Evolutionary conservation across 2,888 invertebrate species (phyloP).

Genomic region (Drosophila anomalata): DNA sequence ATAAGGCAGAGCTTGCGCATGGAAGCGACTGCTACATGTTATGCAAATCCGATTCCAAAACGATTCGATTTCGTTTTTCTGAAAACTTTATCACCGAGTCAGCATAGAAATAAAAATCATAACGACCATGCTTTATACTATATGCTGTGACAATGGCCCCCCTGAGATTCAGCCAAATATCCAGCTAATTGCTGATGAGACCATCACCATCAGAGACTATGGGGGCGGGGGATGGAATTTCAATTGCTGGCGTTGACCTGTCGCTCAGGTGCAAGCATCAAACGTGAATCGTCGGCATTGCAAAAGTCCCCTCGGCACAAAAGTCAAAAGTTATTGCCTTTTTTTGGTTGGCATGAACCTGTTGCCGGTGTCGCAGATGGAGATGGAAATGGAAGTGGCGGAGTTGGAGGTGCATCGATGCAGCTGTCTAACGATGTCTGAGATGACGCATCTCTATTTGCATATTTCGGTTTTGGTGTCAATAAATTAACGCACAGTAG

Average conservation of each 20-base stretch:
- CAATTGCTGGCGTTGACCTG: conserved; percentile 53
- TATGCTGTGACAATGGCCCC: conserved; percentile 19
- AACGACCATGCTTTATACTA: conserved; percentile 25
- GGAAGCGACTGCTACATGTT: conserved; percentile 57
- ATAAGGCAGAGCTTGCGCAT: conserved; percentile 51
- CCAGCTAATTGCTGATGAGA: conserved; percentile 27
- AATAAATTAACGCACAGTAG: conserved; percentile 50
- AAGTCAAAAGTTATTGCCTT: conserved; percentile 71
- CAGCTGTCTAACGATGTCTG: conserved; percentile 33
- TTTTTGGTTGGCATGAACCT: conserved; percentile 41
- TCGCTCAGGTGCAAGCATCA: conserved; percentile 51
- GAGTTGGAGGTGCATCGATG: conserved; percentile 13
- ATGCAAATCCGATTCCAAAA: conserved; percentile 59
- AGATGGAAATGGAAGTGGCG: neutral
- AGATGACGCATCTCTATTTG: conserved; percentile 70
- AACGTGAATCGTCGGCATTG: conserved; percentile 61
- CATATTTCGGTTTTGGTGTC: conserved; percentile 58
- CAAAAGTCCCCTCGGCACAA: conserved; percentile 53
- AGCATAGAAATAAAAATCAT: conserved; percentile 44
- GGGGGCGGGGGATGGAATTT: conserved; percentile 25
- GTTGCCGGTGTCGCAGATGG: conserved; percentile 18
- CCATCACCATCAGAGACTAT: neutral
- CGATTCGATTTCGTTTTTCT: conserved; percentile 49
- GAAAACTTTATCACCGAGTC: conserved; percentile 56
- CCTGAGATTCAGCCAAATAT: conserved; percentile 7